Conservation (phyloP, 2,113 vertebrate species). For the Epinephelus fuscoguttatus region DNA sequence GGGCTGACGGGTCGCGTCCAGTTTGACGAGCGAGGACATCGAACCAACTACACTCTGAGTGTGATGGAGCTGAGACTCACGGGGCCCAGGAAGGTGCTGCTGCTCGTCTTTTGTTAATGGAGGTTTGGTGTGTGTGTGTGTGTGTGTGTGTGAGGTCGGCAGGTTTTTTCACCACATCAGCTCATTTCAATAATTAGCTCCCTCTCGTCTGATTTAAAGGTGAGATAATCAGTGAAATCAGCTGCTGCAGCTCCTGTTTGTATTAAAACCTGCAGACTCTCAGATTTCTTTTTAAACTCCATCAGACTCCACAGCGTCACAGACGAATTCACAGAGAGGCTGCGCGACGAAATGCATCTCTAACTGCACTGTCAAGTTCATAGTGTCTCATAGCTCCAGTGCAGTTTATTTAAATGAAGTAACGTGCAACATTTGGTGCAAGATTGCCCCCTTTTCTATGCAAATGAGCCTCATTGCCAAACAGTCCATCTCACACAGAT, state of each 20-base stretch:
- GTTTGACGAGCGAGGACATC: conserved; percentile 95
- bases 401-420: too few species aligned
- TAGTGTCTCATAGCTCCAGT: too few species aligned
- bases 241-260: conserved; percentile 46
- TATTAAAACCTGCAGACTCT: conserved; percentile 33
- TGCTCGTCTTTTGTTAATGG: background rate
- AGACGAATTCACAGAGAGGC: too few species aligned
- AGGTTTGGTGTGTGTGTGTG: background rate
- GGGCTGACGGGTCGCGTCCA: conserved; percentile 95
- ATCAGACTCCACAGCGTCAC: too few species aligned
- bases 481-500: too few species aligned
- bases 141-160: too few species aligned
- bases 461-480: too few species aligned
- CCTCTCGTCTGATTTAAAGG: conserved; percentile 37
- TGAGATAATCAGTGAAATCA: conserved; percentile 57
- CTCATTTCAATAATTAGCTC: conserved; percentile 49
- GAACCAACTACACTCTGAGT: conserved; percentile 93
- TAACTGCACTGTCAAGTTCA: too few species aligned
- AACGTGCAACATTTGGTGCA: too few species aligned
- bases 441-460: too few species aligned
- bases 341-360: too few species aligned
- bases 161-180: conserved; percentile 48
- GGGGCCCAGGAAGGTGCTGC: conserved; percentile 88
- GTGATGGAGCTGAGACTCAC: conserved; percentile 92
- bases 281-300: too few species aligned